Percentiles rank a stretch among this genome's conserved stretches.
These are phyloP conservation scores for Phalacrocorax pelagicus DNA, from an alignment of 2,113 vertebrate genomes.

Conservation along the genomic window DNA sequence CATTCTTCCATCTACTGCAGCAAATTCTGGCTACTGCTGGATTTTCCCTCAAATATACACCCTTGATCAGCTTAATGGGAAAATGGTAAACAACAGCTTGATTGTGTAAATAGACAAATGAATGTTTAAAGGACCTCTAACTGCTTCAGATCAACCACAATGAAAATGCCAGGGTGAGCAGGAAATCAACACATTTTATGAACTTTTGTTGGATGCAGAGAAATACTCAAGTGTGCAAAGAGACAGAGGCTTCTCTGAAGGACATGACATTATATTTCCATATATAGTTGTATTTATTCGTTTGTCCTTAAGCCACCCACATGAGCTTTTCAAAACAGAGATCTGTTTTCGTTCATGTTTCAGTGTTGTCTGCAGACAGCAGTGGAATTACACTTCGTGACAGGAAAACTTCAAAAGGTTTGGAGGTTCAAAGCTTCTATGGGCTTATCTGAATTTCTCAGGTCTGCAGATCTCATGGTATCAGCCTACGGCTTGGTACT, in stretches of 20 bases:
- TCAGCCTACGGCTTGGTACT: constrained; percentile 38
- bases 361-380: neutral
- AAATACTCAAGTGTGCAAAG: neutral
- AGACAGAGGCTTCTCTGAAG: neutral
- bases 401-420: constrained; percentile 42
- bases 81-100: constrained; percentile 24
- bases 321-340: neutral
- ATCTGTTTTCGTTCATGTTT: constrained; percentile 46
- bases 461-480: constrained; percentile 39
- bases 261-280: neutral
- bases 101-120: neutral
- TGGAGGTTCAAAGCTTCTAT: constrained; percentile 28
- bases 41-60: neutral
- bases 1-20: neutral
- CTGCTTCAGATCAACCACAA: neutral
- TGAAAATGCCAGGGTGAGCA: neutral
- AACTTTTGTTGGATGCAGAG: neutral
- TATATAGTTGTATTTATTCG: neutral
- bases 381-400: neutral
- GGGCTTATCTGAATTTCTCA: constrained; percentile 56
- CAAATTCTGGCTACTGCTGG: neutral
- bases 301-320: constrained; percentile 21
- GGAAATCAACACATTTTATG: neutral
- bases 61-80: neutral
- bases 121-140: constrained; percentile 15